Evolutionary conservation across 2,888 invertebrate genomes (phyloP).

Genomic region (Parnassius smintheus): DNA sequence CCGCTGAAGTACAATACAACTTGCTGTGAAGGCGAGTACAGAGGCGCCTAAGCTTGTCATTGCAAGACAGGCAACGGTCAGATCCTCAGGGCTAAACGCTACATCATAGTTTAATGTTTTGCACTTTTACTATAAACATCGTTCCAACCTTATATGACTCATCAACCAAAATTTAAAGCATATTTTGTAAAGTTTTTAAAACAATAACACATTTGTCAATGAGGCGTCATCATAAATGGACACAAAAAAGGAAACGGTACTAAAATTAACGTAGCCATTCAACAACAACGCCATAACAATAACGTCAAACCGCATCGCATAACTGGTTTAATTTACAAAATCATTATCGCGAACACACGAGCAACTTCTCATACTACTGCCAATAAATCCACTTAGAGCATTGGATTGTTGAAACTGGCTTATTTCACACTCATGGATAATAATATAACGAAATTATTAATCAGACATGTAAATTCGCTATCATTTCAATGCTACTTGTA

Average conservation of each 20-base stretch:
- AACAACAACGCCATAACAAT: conserved; percentile 40
- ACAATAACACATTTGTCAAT: conserved; percentile 33
- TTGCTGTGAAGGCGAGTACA: conserved; percentile 34
- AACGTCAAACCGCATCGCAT: conserved; percentile 48
- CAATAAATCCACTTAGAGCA: conserved; percentile 56
- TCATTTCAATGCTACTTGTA: conserved; percentile 39
- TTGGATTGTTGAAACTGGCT: conserved; percentile 40
- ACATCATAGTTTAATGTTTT: conserved; percentile 29
- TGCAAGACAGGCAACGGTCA: conserved; percentile 43
- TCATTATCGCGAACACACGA: conserved; percentile 52
- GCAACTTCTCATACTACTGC: conserved; percentile 46
- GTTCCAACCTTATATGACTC: conserved; percentile 3
- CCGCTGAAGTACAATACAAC: conserved; percentile 35
- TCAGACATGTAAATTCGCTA: conserved; percentile 60
- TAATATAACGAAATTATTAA: conserved; percentile 54
- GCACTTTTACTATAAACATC: conserved; percentile 26
- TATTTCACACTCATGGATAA: conserved; percentile 42
- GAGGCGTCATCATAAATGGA: conserved; percentile 44
- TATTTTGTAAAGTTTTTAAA: conserved; percentile 23
- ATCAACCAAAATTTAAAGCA: conserved; percentile 19
- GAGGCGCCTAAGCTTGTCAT: conserved; percentile 46
- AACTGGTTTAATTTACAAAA: conserved; percentile 56
- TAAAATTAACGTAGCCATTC: conserved; percentile 43
- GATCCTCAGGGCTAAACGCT: conserved; percentile 37
- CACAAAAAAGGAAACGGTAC: conserved; percentile 47